Evolutionary conservation across 2,797 vertebrate genomes (phyloP), one percentile per base, ranked within the genome.

Genomic region (Megalops cyprinoides): DNA sequence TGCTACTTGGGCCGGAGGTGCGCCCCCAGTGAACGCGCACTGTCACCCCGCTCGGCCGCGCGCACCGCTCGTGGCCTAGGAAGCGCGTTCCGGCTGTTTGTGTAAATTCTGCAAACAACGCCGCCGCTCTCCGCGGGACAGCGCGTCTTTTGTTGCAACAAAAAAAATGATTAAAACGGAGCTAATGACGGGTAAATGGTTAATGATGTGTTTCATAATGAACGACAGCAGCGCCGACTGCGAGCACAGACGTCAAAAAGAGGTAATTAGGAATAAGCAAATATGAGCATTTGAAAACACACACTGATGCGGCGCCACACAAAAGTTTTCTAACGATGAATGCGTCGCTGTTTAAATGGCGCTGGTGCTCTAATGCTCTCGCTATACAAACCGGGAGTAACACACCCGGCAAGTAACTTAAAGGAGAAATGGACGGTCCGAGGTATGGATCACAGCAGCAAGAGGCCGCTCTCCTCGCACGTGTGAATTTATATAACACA

Each of bases 141-240:
- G 93, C 89, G 87, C 90, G 51, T 15, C 9, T 12, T 53, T 53
- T 9, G 91, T 91, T 79, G 85, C 92, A 91, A 91, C 7, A 93
- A 93, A 92, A 94, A 94, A 95, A 92, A 93, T 93, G 93, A 94
- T 94, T 91, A 92, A 93, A 94, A 94, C 93, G 93, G 92, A 95
- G 91, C 92, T 95, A 95, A 94, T 94, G 94, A 92, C 79, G 91
- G 94, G 94, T 94, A 94, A 93, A 94, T 94, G 92, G 93, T 94
- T 94, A 91, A 93, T 93, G 91, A 92, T 93, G 92, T 92, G 86
- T 87, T 91, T 82, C 87, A 90, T 90, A 92, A 91, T 85, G 88
- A 92, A 89, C 87, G 77, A 83, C 84, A 75, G 80, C 84, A 62
- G 84, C 58, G 86, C 58, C 82, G 88, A 90, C 86, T 84, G 87